Evolutionary conservation across 2,113 vertebrate species (phyloP), one percentile per base, ranked within the genome.

Genomic region (Oophaga pumilio): DNA sequence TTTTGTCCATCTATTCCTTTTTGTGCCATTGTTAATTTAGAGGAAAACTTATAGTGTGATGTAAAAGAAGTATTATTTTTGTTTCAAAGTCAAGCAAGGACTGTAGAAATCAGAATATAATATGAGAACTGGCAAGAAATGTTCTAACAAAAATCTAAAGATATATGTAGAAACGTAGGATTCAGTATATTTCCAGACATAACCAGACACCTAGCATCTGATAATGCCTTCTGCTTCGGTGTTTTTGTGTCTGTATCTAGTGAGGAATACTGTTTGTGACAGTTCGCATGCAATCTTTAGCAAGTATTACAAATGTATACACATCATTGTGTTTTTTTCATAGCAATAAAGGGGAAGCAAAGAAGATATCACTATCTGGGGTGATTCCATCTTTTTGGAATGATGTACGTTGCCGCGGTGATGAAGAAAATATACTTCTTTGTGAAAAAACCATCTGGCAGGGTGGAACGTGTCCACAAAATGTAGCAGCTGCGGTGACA

Each of bases 371-470:
- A 0, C 88, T 97, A 86, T 93, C 96, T 85, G 92, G 92, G 88
- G 89, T 91, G 89, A 89, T 92, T 90, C 95, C 95, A 56, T 43
- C 97, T 90, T 94, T 97, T 79, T 97, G 97, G 96, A 94, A 87
- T 82, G 91, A 95, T 4, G 95, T 97, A 57, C 94, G 79, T 87
- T 99, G 97, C 93, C 92, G 78, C 69, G 96, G 97, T 88, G 94
- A 96, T 43, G 97, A 98, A 93, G 92, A 93, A 89, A 96, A 95
- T 89, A 93, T 97, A 90, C 91, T 97, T 77, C 93, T 95, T 69
- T 98, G 97, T 92, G 92, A 94, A 76, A 96, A 93, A 92, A 93
- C 93, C 69, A 90, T 90, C 85, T 96, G 96, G 96, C 94, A 95
- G 74, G 95, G 94, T 84, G 94, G 93, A 77, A 90, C 88, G 8